Evolutionary conservation across 2,888 invertebrate species (phyloP).

Genomic region (Cantharis rufa): DNA sequence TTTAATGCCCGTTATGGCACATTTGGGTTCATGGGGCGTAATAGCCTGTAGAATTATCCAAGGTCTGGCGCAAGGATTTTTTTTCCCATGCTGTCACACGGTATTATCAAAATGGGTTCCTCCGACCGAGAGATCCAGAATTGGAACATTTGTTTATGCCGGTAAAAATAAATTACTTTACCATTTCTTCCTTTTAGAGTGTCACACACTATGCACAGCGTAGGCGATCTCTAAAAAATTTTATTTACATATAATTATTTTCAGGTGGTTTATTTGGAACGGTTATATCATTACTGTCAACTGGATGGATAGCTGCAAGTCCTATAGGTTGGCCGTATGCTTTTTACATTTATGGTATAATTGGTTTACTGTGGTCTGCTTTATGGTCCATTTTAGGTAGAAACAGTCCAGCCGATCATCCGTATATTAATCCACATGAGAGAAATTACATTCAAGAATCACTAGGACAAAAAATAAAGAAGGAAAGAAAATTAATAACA

Average conservation of each 20-base stretch:
- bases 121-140: slow-evolving; percentile 67
- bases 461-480: slow-evolving; percentile 58
- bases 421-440: slow-evolving; percentile 66
- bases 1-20: slow-evolving; percentile 69
- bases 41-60: slow-evolving; percentile 70
- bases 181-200: no score
- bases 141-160: slow-evolving; percentile 69
- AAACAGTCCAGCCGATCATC: slow-evolving; percentile 65
- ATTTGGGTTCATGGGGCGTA: slow-evolving; percentile 66
- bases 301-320: slow-evolving; percentile 73
- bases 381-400: slow-evolving; percentile 67
- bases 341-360: slow-evolving; percentile 73
- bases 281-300: slow-evolving; percentile 70
- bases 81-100: slow-evolving; percentile 75
- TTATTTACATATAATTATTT: neutral
- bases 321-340: slow-evolving; percentile 76
- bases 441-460: slow-evolving; percentile 69
- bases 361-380: slow-evolving; percentile 66
- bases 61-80: slow-evolving; percentile 75
- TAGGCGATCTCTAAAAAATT: no score
- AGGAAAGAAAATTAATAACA: slow-evolving; percentile 41
- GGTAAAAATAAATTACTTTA: slow-evolving; percentile 42
- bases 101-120: slow-evolving; percentile 79
- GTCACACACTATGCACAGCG: no score
- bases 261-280: slow-evolving; percentile 78